Evolutionary conservation across 2,113 vertebrate genomes (phyloP).

Genomic region (Recurvirostra avosetta): DNA sequence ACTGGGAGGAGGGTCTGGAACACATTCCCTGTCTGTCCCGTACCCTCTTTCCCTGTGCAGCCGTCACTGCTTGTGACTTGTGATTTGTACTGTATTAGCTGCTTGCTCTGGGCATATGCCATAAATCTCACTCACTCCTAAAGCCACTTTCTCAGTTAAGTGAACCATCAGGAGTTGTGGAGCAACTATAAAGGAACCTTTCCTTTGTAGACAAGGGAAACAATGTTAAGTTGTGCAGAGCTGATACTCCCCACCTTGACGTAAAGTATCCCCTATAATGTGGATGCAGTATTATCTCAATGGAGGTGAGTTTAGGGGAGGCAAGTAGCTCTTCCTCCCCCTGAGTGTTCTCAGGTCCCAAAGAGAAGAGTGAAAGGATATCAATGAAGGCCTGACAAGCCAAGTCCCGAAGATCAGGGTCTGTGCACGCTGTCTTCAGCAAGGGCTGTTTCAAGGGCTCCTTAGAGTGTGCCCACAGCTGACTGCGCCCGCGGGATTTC

Average conservation of each 20-base stretch:
- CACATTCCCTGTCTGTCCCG: neutral
- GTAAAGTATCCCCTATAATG: neutral
- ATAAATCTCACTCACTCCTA: neutral
- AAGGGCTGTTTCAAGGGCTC: constrained; percentile 91
- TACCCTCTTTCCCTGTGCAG: neutral
- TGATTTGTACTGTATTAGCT: neutral
- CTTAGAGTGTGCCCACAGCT: constrained; percentile 84
- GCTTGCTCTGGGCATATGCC: neutral
- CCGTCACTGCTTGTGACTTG: neutral
- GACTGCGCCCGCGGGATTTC: constrained; percentile 76
- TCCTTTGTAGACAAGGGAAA: neutral
- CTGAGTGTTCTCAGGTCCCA: neutral
- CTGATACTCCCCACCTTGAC: neutral
- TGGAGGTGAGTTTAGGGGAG: neutral
- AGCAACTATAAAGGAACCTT: neutral
- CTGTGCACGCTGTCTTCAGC: constrained; percentile 78
- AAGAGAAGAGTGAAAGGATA: constrained; percentile 82
- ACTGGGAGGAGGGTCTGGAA: neutral
- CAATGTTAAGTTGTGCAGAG: neutral
- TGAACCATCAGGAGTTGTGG: neutral
- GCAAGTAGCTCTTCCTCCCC: neutral
- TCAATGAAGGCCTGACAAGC: constrained; percentile 89
- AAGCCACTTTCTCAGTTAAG: neutral
- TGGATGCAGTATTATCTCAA: neutral
- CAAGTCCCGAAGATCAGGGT: constrained; percentile 79